Evolutionary conservation across 2,888 invertebrate species (phyloP).

Genomic region (Scaptomyza flava): DNA sequence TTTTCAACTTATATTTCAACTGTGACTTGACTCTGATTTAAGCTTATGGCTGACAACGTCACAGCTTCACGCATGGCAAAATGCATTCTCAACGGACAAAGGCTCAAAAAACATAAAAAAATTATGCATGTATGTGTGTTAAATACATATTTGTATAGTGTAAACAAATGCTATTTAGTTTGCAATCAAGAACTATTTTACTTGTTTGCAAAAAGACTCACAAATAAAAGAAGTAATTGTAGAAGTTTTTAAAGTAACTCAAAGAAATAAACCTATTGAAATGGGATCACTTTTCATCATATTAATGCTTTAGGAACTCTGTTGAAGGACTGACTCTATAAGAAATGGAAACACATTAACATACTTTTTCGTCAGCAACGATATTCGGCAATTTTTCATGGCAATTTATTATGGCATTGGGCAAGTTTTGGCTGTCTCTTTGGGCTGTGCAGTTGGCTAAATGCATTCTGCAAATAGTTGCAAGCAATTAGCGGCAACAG

Average conservation of each 20-base stretch:
- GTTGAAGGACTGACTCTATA: not conserved
- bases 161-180: not conserved
- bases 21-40: constrained; percentile 5
- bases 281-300: not conserved
- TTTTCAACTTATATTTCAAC: constrained; percentile 1
- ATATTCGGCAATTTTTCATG: too few species aligned
- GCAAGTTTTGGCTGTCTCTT: too few species aligned
- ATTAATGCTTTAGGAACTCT: not conserved
- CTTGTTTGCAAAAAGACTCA: too few species aligned
- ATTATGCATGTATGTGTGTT: not conserved
- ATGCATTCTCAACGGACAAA: not conserved
- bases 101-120: not conserved
- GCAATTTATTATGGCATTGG: too few species aligned
- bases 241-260: not conserved
- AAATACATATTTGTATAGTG: not conserved
- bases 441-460: constrained; percentile 15
- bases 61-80: not conserved
- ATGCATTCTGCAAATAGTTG: constrained; percentile 61
- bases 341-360: too few species aligned
- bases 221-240: too few species aligned
- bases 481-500: constrained; percentile 63
- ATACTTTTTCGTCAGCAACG: too few species aligned
- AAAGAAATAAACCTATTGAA: not conserved
- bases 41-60: not conserved
- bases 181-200: not conserved